A percentile compares a stretch with the other conserved stretches of the same genome.
These are phyloP conservation scores for Conopomorpha cramerella DNA, from an alignment of 1,140 invertebrate species.

Conservation along the genomic window DNA sequence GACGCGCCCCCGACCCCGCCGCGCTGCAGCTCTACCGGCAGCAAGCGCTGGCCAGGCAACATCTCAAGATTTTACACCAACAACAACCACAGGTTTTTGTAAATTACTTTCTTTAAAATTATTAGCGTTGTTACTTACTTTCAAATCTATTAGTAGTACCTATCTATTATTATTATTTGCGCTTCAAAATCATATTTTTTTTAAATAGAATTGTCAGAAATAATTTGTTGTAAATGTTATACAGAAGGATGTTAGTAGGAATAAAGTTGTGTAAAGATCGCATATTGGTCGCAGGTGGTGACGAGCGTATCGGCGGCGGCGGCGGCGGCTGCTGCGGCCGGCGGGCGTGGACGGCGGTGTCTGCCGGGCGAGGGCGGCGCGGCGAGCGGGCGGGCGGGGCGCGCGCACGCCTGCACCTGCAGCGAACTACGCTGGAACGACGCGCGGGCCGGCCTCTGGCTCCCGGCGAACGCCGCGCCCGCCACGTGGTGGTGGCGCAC, in stretches of 20 bases:
- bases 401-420: constrained; percentile 30
- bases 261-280: too few relatives aligned
- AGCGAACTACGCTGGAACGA: constrained; percentile 27
- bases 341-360: too few relatives aligned
- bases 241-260: too few relatives aligned
- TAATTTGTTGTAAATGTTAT: too few relatives aligned
- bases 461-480: constrained; percentile 11
- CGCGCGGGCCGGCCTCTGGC: constrained; percentile 6
- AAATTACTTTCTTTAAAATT: neutral
- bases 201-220: too few relatives aligned
- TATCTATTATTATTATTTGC: too few relatives aligned
- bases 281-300: too few relatives aligned
- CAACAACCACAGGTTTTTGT: constrained; percentile 7
- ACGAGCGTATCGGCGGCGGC: too few relatives aligned
- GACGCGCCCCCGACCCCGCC: constrained; percentile 5
- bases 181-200: too few relatives aligned
- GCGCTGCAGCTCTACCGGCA: constrained; percentile 17
- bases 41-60: constrained; percentile 21
- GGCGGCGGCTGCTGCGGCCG: too few relatives aligned
- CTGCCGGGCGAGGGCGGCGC: constrained; percentile 4
- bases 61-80: constrained; percentile 36
- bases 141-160: too few relatives aligned
- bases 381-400: constrained; percentile 12
- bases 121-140: neutral
- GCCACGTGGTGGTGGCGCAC: constrained; percentile 13